Evolutionary conservation across 2,797 vertebrate genomes (phyloP), one percentile per base, ranked within the genome.

Genomic region (Hyperoplus lanceolatus): DNA sequence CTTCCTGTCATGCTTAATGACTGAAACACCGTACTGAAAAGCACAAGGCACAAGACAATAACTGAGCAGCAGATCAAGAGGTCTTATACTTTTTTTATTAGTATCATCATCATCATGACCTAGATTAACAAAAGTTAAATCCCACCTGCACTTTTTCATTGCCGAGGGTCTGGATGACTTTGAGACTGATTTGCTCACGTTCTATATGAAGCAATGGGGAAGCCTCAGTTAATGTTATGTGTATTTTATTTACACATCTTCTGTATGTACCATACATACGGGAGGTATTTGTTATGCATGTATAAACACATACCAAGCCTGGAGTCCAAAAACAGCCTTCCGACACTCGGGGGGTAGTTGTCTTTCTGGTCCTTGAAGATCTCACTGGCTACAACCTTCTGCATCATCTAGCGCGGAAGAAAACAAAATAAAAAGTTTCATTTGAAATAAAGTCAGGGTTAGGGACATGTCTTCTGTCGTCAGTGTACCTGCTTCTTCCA

Each of bases 281-380:
- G 29, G 15, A n/a, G 6, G 29, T 16, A 49, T 55, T 21, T 0
- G 8, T 29, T 29, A 50, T 58, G 39, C 7, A 16, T 63, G 38
- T 36, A 9, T 57, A 6, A 81, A 42, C 73, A 94, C 93, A 74
- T 86, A 99, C 98, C 96, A 0, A 99, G 96, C 21, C 98, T 95
- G 1, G 97, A 96, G 92, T 96, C 96, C 84, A 99, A 95, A 90
- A 99, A 99, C 70, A 99, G 97, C 43, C 96, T 95, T 38, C 97
- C 96, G 72, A 99, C 97, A 3, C 97, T 98, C 90, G 95, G 96
- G 45, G 97, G 96, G 77, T 99, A 99, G 90, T 96, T 96, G 88
- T 98, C 97, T 83, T 99, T 99, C 91, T 98, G 97, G 72, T 96
- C 97, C 85, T 96, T 98, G 93, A 99, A 99, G 85, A 99, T 95